Conservation (phyloP, 1,140 invertebrate species). For the Drosophila nebulosa region DNA sequence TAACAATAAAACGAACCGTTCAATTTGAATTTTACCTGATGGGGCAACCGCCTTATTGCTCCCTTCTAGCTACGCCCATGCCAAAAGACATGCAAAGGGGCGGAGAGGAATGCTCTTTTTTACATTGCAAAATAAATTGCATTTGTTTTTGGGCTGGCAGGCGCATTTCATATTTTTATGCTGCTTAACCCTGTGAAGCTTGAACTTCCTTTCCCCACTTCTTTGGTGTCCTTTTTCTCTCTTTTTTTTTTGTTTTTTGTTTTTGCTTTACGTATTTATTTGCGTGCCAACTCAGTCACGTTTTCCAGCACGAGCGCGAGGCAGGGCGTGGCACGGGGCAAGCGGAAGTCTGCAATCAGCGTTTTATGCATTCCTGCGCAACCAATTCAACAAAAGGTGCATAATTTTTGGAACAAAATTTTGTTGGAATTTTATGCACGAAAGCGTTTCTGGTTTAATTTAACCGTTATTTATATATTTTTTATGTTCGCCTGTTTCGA, state of each 20-base stretch:
- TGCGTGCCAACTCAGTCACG: constrained; percentile 66
- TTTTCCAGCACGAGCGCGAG: constrained; percentile 8
- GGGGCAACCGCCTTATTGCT: background rate
- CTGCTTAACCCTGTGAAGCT: constrained; percentile 38
- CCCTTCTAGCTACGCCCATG: background rate
- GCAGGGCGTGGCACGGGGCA: background rate
- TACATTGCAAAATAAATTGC: constrained; percentile 52
- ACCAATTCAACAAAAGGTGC: constrained; percentile 48
- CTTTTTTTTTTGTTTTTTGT: constrained; percentile 22
- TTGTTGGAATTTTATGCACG: constrained; percentile 67
- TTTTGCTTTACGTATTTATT: no score
- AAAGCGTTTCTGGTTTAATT: constrained; percentile 72
- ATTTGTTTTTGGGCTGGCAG: constrained; percentile 62
- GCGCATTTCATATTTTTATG: constrained; percentile 48
- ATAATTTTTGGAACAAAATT: constrained; percentile 68
- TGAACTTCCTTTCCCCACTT: constrained; percentile 8
- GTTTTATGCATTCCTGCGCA: constrained; percentile 48
- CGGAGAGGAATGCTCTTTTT: constrained; percentile 7
- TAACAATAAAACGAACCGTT: no score
- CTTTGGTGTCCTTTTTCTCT: constrained; percentile 3
- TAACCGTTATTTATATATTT: constrained; percentile 37
- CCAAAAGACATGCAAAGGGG: background rate
- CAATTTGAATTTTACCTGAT: no score
- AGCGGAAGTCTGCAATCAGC: constrained; percentile 58
- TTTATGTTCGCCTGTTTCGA: background rate